Conservation (phyloP, 2,113 vertebrate species). For the Rhodinocichla rosea region DNA sequence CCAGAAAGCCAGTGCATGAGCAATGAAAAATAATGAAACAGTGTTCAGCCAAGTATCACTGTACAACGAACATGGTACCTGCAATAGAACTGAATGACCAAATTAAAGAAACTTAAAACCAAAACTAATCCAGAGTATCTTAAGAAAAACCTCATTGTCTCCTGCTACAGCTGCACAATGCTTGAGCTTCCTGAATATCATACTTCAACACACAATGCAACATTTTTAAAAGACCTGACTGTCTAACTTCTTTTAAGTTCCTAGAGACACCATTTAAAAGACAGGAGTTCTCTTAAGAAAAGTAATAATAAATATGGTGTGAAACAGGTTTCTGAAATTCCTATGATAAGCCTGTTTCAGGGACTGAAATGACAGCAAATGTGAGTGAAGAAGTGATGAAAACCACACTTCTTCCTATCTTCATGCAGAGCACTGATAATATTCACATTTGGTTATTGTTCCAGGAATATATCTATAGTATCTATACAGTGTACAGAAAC, state of each 20-base stretch:
- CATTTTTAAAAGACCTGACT: neutral
- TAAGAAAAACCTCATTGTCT: neutral
- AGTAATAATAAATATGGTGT: neutral
- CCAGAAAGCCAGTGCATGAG: neutral
- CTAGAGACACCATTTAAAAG: neutral
- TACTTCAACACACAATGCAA: neutral
- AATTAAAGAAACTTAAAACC: neutral
- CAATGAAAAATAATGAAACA: neutral
- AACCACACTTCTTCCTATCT: neutral
- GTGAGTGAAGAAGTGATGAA: neutral
- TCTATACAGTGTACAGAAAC: neutral
- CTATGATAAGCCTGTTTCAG: neutral
- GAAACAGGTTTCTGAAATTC: neutral
- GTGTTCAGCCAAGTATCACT: neutral
- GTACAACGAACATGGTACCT: neutral
- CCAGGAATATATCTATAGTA: neutral
- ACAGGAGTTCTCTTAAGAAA: neutral
- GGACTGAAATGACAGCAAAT: neutral
- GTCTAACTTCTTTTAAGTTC: neutral
- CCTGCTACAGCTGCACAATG: neutral
- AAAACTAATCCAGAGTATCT: neutral
- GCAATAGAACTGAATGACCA: neutral
- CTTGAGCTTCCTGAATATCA: neutral
- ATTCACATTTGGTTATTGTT: neutral
- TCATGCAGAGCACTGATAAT: neutral